Conservation (phyloP, 2,888 invertebrate species). For the Lepidocyrtoides sp. region DNA sequence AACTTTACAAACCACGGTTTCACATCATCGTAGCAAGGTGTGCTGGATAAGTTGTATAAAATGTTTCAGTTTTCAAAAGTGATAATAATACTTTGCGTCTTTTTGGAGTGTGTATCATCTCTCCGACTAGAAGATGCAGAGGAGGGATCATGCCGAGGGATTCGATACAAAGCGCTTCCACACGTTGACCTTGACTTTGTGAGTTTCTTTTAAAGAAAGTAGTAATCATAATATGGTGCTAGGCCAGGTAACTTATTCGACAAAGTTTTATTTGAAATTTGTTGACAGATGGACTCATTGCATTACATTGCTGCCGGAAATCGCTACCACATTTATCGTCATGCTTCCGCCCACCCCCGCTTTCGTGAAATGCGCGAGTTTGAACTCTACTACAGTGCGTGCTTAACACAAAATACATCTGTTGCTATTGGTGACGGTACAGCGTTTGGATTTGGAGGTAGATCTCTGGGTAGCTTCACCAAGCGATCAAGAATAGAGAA, state of each 20-base stretch:
- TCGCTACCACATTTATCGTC: slow-evolving; percentile 7
- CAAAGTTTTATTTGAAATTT: neutral
- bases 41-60: no score
- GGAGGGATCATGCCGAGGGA: slow-evolving; percentile 20
- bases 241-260: no score
- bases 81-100: no score
- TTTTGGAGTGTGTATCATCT: neutral
- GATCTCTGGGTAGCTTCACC: neutral
- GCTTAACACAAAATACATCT: no score
- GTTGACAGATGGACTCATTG: neutral
- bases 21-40: no score
- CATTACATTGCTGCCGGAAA: slow-evolving; percentile 33
- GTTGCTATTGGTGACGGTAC: neutral
- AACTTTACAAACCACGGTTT: no score
- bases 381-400: slow-evolving; percentile 40
- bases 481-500: neutral
- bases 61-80: no score
- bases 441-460: slow-evolving; percentile 32
- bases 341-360: neutral
- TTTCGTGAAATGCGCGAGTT: slow-evolving; percentile 5
- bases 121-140: neutral
- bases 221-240: no score
- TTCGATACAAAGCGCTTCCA: neutral
- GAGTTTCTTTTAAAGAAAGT: neutral
- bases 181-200: neutral